Conservation (phyloP, 2,113 vertebrate genomes). For the Smithornis capensis region DNA sequence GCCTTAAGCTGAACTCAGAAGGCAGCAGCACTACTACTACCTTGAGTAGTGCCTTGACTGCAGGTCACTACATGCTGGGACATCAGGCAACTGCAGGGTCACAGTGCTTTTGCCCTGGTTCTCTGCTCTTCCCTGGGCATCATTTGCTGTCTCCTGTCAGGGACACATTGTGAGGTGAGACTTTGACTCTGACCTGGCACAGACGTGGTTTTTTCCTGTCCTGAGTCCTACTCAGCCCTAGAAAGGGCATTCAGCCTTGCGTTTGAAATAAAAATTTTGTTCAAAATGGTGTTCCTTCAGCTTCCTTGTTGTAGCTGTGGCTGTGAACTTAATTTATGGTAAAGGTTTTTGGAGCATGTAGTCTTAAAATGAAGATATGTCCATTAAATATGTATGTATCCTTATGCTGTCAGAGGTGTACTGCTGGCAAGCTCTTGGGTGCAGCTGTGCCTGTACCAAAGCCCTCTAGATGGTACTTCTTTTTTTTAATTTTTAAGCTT, state of each 20-base stretch:
- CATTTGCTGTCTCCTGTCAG: background rate
- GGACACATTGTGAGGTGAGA: rapidly evolving
- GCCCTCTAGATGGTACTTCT: background rate
- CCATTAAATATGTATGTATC: background rate
- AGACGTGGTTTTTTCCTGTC: background rate
- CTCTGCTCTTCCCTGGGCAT: background rate
- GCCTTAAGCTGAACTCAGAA: background rate
- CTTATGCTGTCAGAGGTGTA: background rate
- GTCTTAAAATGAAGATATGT: background rate
- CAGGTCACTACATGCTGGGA: rapidly evolving
- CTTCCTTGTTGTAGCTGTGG: background rate
- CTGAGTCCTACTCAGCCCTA: background rate
- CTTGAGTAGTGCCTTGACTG: background rate
- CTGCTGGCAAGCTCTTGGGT: background rate
- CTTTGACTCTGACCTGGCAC: background rate
- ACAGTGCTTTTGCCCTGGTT: background rate
- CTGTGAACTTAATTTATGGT: background rate
- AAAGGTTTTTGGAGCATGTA: background rate
- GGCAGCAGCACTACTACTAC: background rate
- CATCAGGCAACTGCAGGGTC: background rate
- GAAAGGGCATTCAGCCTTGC: background rate
- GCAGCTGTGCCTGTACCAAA: background rate
- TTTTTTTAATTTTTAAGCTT: background rate
- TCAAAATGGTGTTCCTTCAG: background rate
- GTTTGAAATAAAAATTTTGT: background rate